Conservation (phyloP, 2,888 invertebrate genomes). For the Amorpha juglandis region DNA sequence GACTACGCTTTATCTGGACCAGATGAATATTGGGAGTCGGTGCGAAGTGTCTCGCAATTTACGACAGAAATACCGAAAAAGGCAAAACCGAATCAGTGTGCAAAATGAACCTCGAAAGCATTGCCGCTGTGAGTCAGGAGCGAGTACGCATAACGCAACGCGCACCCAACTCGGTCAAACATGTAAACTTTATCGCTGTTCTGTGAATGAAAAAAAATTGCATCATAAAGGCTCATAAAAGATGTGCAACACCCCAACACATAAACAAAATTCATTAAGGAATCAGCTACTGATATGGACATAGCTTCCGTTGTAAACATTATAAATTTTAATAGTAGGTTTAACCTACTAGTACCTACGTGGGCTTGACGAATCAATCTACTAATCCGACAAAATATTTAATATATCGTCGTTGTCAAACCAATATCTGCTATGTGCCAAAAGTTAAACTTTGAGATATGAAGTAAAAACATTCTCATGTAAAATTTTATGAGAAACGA, state of each 20-base stretch:
- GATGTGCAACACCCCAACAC: background rate
- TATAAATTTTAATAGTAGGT: background rate
- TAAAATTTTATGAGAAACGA: too few species aligned
- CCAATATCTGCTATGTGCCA: too few species aligned
- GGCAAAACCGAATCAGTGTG: slow-evolving; percentile 22
- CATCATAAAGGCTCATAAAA: slow-evolving; percentile 22
- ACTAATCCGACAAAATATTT: background rate
- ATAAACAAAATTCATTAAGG: slow-evolving; percentile 25
- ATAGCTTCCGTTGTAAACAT: background rate
- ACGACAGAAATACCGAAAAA: slow-evolving; percentile 22
- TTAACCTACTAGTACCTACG: background rate
- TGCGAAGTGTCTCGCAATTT: background rate
- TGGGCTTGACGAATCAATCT: too few species aligned
- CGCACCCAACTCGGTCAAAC: background rate
- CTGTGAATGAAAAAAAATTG: slow-evolving; percentile 25
- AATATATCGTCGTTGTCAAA: too few species aligned
- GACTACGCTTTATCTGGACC: slow-evolving; percentile 18
- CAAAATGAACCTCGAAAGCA: slow-evolving; percentile 3
- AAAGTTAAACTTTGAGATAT: too few species aligned
- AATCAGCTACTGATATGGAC: background rate
- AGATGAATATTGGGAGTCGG: slow-evolving; percentile 8
- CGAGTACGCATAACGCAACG: slow-evolving; percentile 18
- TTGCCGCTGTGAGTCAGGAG: slow-evolving; percentile 24
- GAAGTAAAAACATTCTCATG: too few species aligned
- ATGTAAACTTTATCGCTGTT: slow-evolving; percentile 19